A percentile compares a stretch with the other conserved stretches of the same genome.
Conservation (phyloP, 2,797 vertebrate genomes). For the Taeniopygia guttata region DNA sequence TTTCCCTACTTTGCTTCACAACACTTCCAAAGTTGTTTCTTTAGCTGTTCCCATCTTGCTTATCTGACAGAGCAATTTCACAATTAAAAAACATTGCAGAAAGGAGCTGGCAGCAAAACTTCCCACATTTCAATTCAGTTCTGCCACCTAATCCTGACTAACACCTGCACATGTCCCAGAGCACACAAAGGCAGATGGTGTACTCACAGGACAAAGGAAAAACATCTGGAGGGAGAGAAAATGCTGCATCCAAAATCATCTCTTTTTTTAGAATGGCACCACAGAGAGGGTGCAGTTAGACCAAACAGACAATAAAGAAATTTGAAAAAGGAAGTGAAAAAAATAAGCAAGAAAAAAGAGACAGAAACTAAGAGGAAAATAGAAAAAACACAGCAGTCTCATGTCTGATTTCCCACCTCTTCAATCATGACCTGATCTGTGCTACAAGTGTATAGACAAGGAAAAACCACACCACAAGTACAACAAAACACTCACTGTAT, state of each 20-base stretch:
- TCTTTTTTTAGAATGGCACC: background rate
- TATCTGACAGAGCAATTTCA: background rate
- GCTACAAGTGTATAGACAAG: background rate
- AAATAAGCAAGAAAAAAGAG: background rate
- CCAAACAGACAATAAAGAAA: background rate
- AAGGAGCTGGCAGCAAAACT: background rate
- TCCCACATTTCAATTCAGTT: background rate
- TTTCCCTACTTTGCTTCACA: background rate
- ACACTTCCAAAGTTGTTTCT: background rate
- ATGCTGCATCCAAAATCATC: background rate
- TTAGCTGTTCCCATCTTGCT: background rate
- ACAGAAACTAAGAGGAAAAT: background rate
- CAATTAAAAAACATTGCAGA: background rate
- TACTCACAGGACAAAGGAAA: background rate
- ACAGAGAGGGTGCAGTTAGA: background rate
- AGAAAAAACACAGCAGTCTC: background rate
- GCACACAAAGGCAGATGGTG: background rate
- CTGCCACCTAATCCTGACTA: slow-evolving; percentile 4
- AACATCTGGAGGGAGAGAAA: background rate
- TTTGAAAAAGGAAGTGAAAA: background rate
- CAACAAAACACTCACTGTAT: background rate
- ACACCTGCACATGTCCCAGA: background rate
- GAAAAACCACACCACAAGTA: background rate
- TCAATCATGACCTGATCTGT: background rate
- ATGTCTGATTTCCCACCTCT: background rate